A percentile compares a stretch with the other conserved stretches of the same genome.
These are phyloP conservation scores for Antennarius striatus DNA, from an alignment of 2,113 vertebrate species.

Conservation along the genomic window DNA sequence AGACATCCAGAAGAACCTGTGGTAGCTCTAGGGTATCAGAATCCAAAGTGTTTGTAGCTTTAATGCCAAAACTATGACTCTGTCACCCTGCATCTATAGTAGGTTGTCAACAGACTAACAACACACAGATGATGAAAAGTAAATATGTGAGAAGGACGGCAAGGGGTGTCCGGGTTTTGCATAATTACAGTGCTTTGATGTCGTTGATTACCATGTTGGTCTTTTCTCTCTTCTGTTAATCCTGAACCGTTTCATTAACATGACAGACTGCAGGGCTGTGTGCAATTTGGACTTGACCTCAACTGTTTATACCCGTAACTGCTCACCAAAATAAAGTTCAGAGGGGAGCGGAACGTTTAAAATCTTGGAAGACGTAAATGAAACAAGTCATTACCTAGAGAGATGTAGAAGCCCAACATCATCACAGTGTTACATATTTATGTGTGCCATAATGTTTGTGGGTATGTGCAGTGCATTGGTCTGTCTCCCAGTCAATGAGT, in stretches of 20 bases:
- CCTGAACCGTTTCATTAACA: constrained; percentile 72
- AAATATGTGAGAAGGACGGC: constrained; percentile 56
- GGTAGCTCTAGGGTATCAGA: constrained; percentile 42
- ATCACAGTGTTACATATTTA: constrained; percentile 57
- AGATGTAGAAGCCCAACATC: constrained; percentile 53
- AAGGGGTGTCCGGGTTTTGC: constrained; percentile 61
- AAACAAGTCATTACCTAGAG: constrained; percentile 47
- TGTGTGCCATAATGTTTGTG: constrained; percentile 45
- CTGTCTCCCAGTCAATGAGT: constrained; percentile 50
- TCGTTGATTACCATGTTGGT: constrained; percentile 73
- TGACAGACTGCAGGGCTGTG: constrained; percentile 63
- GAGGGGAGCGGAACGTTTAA: constrained; percentile 9
- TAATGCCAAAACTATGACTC: constrained; percentile 14
- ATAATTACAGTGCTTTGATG: constrained; percentile 65
- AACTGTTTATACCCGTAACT: constrained; percentile 55
- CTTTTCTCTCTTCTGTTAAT: constrained; percentile 69
- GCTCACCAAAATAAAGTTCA: constrained; percentile 51
- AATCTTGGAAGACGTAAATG: constrained; percentile 28
- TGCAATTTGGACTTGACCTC: constrained; percentile 65
- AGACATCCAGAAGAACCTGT: constrained; percentile 35
- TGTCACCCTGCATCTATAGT: constrained; percentile 36
- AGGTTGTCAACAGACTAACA: constrained; percentile 43
- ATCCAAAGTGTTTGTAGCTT: constrained; percentile 24
- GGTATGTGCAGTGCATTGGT: constrained; percentile 27
- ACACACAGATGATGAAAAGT: constrained; percentile 51